Conservation (phyloP, 2,888 invertebrate species). For the Aplocera efformata region DNA sequence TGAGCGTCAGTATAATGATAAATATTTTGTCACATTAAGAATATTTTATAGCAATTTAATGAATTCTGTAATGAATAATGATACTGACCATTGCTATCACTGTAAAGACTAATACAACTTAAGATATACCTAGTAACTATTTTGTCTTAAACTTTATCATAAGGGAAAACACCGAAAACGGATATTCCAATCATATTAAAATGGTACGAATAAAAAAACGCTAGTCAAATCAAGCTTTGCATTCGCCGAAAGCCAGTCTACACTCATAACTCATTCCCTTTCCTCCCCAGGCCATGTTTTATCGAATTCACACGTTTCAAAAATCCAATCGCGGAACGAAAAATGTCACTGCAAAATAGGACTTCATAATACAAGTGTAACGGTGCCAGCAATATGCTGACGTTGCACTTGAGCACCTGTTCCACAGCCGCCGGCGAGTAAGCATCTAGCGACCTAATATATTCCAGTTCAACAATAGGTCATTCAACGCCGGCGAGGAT, state of each 20-base stretch:
- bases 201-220: conserved; percentile 13
- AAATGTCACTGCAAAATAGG: conserved; percentile 74
- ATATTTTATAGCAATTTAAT: too few species aligned
- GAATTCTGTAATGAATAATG: too few species aligned
- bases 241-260: conserved; percentile 25
- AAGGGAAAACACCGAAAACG: neutral
- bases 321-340: conserved; percentile 75
- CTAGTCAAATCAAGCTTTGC: conserved; percentile 19
- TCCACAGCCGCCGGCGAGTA: too few species aligned
- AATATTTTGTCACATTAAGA: too few species aligned
- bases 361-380: conserved; percentile 69
- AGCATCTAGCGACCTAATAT: too few species aligned
- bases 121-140: too few species aligned
- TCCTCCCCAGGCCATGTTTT: conserved; percentile 49
- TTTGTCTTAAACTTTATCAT: too few species aligned
- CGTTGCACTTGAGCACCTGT: conserved; percentile 32
- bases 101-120: too few species aligned
- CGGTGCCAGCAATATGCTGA: conserved; percentile 68
- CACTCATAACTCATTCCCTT: conserved; percentile 43
- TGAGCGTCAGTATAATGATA: too few species aligned
- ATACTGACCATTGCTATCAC: too few species aligned
- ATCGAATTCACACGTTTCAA: conserved; percentile 76
- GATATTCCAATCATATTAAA: conserved; percentile 4
- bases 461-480: too few species aligned
- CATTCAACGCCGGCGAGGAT: too few species aligned